Base-by-base conservation (phyloP, 2,113 vertebrate species). In the Lophotis ruficrista region DNA sequence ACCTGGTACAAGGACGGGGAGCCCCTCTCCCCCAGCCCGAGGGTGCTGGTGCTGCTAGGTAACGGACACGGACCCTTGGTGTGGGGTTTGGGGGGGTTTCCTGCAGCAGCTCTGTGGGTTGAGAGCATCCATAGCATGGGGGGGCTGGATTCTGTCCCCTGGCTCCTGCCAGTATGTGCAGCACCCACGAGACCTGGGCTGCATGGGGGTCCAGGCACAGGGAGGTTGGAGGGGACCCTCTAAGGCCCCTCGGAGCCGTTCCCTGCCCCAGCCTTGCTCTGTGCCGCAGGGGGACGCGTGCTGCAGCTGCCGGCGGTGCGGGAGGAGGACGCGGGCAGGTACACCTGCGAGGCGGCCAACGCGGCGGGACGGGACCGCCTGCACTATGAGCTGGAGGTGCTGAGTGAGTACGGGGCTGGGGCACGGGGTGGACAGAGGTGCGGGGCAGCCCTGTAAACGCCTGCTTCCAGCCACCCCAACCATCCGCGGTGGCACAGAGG, bases 341-440 rank as follows among this genome's bases (percentile, higher is more conserved):
- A 99, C 58, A 99, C 98, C 0, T 99, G 99, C 27, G 98, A 98
- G 96, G 99, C 98, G 1, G 95, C 98, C 89, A 99, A 99, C 3
- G 98, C 98, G 10, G 99, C 97, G 3, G 99, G 99, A 23, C 97
- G 97, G 89, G 99, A 99, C 89, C 98, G 96, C 84, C 98, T 99
- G 97, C 98, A 99, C 94, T 99, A 99, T 28, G 93, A 99, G 68
- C 97, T 99, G 94, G 97, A 98, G 70, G 98, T 99, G 83, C 96
- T 99, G 56, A 97, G 99, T 99, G 97, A 98, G 98, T 95, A 69
- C 5, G 6, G 54, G 19, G 11, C 2, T 3, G 18, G 54, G 54
- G 23, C 2, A 0, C 1, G 38, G n/a, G 12, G 70, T 2, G 21
- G 14, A 0, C 0, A 15, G 64, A 2, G 87, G 6, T 7, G 0